Base-by-base conservation (phyloP, 2,888 invertebrate genomes). In the Oscheius sp. region DNA sequence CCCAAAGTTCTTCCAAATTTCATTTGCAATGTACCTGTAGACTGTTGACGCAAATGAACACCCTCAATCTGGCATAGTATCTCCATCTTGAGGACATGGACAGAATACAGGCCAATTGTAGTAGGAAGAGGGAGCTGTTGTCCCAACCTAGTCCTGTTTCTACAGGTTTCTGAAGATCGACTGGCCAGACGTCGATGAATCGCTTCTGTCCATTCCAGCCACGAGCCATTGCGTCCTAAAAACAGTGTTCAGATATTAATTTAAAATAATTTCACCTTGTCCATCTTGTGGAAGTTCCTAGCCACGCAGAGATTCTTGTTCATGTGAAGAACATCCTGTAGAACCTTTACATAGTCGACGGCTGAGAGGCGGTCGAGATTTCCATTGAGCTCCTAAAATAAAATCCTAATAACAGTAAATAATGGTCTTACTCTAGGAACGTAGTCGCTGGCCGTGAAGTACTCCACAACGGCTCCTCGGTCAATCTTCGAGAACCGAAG, bases 141-240 rank as follows among this genome's bases (percentile, higher is more conserved):
- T 96, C 95, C 91, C 96, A 96, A 79, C 90, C 71, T 93, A 93
- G 90, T 93, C 94, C 88, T 92, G 93, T 89, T 93, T 93, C 76
- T 47, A 78, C 85, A 91, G 93, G 78, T 93, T 95, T 87, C 93
- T 96, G 93, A 82, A 96, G 93, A 89, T 98, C 96, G 1, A 96
- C 94, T 1, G 98, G 95, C 98, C 98, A 99, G 3, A 99, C 96
- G 91, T 99, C 99, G 75, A 99, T 95, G 90, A 93, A 88, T 35
- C 84, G 76, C 70, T 86, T 85, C 68, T 84, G 84, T 0, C 84
- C 81, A 65, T 80, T 81, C 84, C 84, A 84, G 50, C 84, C 84
- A 32, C 80, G 29, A 29, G 76, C 65, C 62, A 84, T 71, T 10
- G 80, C 79, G 29, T 84, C 84, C 77, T 68, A 35, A n/a, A 68